These are phyloP conservation scores for Megatriorchis doriae DNA, from an alignment of 2,113 vertebrate species.

Conservation along the genomic window DNA sequence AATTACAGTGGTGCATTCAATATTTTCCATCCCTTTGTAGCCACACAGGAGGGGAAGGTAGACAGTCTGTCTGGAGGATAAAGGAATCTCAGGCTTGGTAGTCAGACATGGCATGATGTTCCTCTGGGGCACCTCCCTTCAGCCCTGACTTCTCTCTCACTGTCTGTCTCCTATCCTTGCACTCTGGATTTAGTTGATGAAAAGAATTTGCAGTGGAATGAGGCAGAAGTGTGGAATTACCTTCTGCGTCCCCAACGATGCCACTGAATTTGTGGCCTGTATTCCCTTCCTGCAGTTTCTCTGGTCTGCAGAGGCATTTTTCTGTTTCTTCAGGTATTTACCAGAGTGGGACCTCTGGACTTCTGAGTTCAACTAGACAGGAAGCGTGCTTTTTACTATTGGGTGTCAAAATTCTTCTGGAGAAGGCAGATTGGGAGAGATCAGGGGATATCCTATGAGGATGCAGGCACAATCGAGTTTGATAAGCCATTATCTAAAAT, in stretches of 20 bases:
- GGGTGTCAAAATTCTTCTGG: neutral
- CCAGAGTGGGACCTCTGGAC: neutral
- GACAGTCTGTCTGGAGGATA: neutral
- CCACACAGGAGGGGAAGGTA: neutral
- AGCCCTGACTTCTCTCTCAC: neutral
- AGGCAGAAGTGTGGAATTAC: neutral
- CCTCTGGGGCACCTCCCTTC: neutral
- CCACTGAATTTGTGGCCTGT: neutral
- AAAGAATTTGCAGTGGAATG: neutral
- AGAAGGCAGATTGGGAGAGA: neutral
- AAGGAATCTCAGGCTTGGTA: neutral
- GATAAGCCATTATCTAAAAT: neutral
- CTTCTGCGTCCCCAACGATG: neutral
- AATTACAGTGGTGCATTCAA: neutral
- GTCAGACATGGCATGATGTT: neutral
- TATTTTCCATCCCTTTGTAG: neutral
- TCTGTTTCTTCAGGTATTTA: neutral
- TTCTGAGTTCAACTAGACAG: neutral
- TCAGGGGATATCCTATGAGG: neutral
- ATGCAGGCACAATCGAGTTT: neutral
- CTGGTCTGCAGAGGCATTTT: neutral
- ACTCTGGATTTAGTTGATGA: neutral
- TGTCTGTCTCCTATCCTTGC: neutral
- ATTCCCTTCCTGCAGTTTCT: neutral
- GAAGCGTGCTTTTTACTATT: neutral